Evolutionary conservation across 2,797 vertebrate species (phyloP), one percentile per base, ranked within the genome.

Genomic region (Semotilus atromaculatus): DNA sequence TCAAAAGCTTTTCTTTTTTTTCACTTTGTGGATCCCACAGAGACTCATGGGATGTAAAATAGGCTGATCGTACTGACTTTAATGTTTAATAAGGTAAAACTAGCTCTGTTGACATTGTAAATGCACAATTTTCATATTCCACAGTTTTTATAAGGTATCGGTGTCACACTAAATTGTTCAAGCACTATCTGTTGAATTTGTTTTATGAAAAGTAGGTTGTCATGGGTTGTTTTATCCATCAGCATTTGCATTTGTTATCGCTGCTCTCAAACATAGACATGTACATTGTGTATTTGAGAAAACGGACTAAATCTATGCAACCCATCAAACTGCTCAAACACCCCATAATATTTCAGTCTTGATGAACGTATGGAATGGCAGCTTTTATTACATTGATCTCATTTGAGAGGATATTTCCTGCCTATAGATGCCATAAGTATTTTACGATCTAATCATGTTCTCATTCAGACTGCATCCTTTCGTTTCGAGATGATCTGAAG

Each of bases 241-340:
- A 19, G 55, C 79, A 51, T 48, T 84, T 78, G 60, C 23, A 68
- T 71, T 38, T 31, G 38, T 74, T 45, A 45, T 29, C 40, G 23
- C 58, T 29, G 43, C 68, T 62, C 31, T 26, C 31, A 51, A 58
- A 82, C 66, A 43, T 43, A 53, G 29, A 85, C 36, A 34, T 64
- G 51, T n/a, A 84, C 79, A 62, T 72, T 83, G 78, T 84, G 77
- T 80, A 76, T 81, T 77, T 81, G 45, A 80, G 48, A 71, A 60
- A 71, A 36, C 58, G 36, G 64, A 23, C 67, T 16, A 76, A 86
- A 87, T 89, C 91, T 92, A 90, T 92, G 91, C 90, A 92, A 90
- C 58, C 51, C 48, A 86, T 80, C 64, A 64, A 83, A 80, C 84
- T 45, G 80, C 29, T 85, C 70, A 76, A 81, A 78, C 48, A 38